These are phyloP conservation scores for Zele albiditarsus DNA, from an alignment of 2,888 invertebrate species.

Conservation along the genomic window DNA sequence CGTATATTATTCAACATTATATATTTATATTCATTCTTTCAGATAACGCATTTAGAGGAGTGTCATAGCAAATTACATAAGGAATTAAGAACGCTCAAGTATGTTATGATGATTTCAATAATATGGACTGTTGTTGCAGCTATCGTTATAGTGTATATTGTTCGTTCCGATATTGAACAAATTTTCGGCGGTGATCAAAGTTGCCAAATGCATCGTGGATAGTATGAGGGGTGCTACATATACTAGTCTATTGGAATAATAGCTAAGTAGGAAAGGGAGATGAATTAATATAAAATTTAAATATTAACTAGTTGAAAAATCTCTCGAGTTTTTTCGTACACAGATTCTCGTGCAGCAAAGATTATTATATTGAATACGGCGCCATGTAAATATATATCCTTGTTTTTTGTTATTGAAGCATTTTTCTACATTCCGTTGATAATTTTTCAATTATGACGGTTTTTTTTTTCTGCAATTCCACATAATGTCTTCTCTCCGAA, in stretches of 20 bases:
- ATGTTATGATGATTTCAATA: slow-evolving; percentile 75
- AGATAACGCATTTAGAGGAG: slow-evolving; percentile 72
- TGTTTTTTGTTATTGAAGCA: slow-evolving; percentile 16
- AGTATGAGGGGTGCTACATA: slow-evolving; percentile 46
- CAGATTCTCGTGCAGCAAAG: not conserved
- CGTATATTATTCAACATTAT: not conserved
- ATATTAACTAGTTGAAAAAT: not conserved
- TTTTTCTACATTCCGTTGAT: slow-evolving; percentile 25
- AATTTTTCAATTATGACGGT: slow-evolving; percentile 3
- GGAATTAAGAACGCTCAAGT: slow-evolving; percentile 74
- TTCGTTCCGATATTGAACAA: slow-evolving; percentile 69
- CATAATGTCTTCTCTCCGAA: not conserved
- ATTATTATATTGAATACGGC: not conserved
- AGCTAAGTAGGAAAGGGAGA: slow-evolving; percentile 1
- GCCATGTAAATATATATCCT: slow-evolving; percentile 34
- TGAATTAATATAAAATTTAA: not conserved
- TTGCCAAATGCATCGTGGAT: slow-evolving; percentile 56
- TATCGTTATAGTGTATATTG: slow-evolving; percentile 71
- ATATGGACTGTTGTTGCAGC: slow-evolving; percentile 72
- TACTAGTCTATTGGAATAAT: slow-evolving; percentile 29
- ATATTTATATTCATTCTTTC: slow-evolving; percentile 50
- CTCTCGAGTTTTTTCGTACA: not conserved
- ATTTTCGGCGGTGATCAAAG: slow-evolving; percentile 57
- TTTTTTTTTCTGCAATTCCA: not conserved
- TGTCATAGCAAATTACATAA: slow-evolving; percentile 73